Base-by-base conservation (phyloP, 2,888 invertebrate genomes). In the Pachycephus smyrnensis region DNA sequence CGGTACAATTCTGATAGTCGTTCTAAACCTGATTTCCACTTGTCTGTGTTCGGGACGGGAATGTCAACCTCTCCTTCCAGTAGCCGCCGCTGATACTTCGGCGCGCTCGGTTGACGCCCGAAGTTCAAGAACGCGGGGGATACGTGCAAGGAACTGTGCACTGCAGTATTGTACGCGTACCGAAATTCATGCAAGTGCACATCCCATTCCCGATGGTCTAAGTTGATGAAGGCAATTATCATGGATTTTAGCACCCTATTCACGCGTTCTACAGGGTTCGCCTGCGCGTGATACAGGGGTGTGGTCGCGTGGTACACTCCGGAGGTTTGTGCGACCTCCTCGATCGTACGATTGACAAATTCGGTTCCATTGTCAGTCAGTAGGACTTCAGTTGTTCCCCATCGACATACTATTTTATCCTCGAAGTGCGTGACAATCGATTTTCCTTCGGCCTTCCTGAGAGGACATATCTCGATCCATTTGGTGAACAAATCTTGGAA, bases 131-230 rank as follows among this genome's bases (percentile, higher is more conserved):
- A 85, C 0, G 81, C 83, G 0, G 86, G 86, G 0, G 80, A 78
- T 3, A 75, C 76, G 12, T 80, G 78, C 0, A 83, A 76, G 0
- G 81, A 81, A 4, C 81, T 78, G 31, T 83, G 82, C 1, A 68
- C 68, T 0, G 84, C 81, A 0, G 86, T 84, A 35, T 83, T 79
- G 3, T 82, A 33, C 12, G 87, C 86, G 68, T 80, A 84, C 15
- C 78, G 78, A 33, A 87, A 77, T 35, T 84, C 79, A 0, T 76
- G 75, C 0, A 86, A 23, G 73, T 85, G 77, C n/a, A 69, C 9
- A 55, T 86, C 84, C 86, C 87, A 86, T 4, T 83, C 78, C 12
- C 80, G 77, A 11, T 87, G 87, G 68, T 82, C 73, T 0, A 78
- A 76, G 3, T 79, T 79, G 0, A 84, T 36, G 76, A 79, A 88